Evolutionary conservation across 2,113 vertebrate species (phyloP).

Genomic region (Sinocyclocheilus anshuiensis): DNA sequence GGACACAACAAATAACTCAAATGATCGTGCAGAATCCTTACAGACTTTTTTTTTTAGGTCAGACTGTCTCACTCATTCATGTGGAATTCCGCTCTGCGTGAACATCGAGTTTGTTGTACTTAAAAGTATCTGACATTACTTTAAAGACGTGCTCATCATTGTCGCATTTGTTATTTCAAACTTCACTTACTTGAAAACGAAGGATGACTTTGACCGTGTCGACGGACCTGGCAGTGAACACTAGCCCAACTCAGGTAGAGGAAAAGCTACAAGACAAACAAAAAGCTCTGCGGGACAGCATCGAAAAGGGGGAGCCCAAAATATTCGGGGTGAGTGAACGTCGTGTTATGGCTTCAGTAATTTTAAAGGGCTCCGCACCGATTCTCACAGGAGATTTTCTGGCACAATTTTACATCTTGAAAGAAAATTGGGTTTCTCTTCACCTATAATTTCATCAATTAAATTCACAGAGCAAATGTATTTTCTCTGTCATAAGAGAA

Average conservation of each 20-base stretch:
- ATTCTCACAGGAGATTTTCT: neutral
- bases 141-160: too few species aligned
- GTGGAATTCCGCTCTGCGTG: neutral
- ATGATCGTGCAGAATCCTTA: neutral
- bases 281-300: conserved; percentile 55
- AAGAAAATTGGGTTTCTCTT: neutral
- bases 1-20: neutral
- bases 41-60: neutral
- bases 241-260: conserved; percentile 60
- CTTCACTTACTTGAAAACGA: neutral
- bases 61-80: neutral
- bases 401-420: neutral
- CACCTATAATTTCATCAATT: neutral
- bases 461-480: neutral
- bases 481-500: neutral
- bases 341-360: neutral
- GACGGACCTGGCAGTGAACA: conserved; percentile 69
- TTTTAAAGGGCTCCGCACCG: neutral
- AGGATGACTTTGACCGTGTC: conserved; percentile 71
- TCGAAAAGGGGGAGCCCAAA: conserved; percentile 72
- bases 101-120: neutral
- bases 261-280: conserved; percentile 66
- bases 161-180: neutral
- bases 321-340: conserved; percentile 70
- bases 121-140: neutral